These are phyloP conservation scores for Silurus lanzhouensis DNA, from an alignment of 2,797 vertebrate species.

Conservation along the genomic window DNA sequence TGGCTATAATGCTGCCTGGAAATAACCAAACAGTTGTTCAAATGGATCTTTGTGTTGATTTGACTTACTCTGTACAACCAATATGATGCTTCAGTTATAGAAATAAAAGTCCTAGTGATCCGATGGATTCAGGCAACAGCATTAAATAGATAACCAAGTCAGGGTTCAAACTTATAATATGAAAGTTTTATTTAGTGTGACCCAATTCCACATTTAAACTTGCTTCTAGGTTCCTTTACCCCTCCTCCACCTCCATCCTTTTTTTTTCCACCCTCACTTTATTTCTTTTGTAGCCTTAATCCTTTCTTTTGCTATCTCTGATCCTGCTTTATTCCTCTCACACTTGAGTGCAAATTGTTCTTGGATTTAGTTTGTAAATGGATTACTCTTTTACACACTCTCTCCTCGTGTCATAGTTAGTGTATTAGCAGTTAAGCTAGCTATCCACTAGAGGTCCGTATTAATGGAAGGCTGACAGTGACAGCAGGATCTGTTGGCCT, in stretches of 20 bases:
- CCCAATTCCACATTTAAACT: slow-evolving; percentile 34
- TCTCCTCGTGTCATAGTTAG: slow-evolving; percentile 20
- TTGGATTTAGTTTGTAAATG: slow-evolving; percentile 36
- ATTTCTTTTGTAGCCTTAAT: slow-evolving; percentile 29
- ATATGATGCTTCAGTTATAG: neutral
- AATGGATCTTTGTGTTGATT: neutral
- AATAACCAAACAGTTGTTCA: neutral
- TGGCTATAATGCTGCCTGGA: neutral
- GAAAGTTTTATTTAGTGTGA: slow-evolving; percentile 41
- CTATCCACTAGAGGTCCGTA: neutral
- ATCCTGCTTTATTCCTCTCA: slow-evolving; percentile 31
- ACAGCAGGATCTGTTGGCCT: neutral
- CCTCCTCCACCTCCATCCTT: neutral
- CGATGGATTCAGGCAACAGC: neutral
- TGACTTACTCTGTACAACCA: neutral
- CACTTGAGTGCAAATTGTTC: slow-evolving; percentile 33
- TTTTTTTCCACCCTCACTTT: neutral
- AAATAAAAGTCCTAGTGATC: neutral
- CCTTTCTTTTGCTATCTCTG: slow-evolving; percentile 24
- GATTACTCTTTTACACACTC: slow-evolving; percentile 22
- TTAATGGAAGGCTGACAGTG: neutral
- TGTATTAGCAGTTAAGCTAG: slow-evolving; percentile 17
- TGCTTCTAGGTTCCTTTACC: neutral
- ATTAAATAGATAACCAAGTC: neutral
- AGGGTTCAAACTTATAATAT: neutral